Evolutionary conservation across 2,888 invertebrate species (phyloP).

Genomic region (Oscheius sp.): DNA sequence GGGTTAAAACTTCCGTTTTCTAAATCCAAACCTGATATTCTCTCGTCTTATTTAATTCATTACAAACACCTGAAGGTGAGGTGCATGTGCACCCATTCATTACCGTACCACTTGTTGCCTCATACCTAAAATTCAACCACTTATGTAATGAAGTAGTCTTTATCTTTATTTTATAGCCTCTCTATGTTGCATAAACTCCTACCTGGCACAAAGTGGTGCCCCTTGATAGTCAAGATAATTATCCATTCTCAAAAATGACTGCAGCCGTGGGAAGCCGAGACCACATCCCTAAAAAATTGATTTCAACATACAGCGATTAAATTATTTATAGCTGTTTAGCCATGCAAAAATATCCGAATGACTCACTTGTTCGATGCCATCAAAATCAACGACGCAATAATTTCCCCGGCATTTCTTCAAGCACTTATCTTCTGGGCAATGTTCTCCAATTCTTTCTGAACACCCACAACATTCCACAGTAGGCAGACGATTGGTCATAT

Average conservation of each 20-base stretch:
- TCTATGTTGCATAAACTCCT: neutral
- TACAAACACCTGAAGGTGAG: constrained; percentile 67
- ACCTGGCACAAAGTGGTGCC: constrained; percentile 67
- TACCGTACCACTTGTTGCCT: constrained; percentile 62
- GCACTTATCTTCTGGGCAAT: constrained; percentile 64
- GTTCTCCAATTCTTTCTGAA: constrained; percentile 65
- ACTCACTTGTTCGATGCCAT: constrained; percentile 67
- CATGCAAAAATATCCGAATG: no score
- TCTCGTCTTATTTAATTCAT: constrained; percentile 63
- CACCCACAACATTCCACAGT: constrained; percentile 71
- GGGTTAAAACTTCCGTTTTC: neutral
- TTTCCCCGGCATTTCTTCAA: constrained; percentile 67
- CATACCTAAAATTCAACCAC: constrained; percentile 51
- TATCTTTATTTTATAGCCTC: neutral
- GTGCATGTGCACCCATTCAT: constrained; percentile 72
- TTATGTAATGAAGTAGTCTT: neutral
- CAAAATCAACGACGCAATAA: constrained; percentile 72
- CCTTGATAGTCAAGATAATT: constrained; percentile 66
- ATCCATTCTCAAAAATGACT: constrained; percentile 66
- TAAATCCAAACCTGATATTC: constrained; percentile 56
- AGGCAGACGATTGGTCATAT: constrained; percentile 65
- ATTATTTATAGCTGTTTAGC: no score
- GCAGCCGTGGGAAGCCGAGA: constrained; percentile 67
- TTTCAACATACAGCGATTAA: neutral
- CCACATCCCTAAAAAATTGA: constrained; percentile 66